phyloP scores from a whole-genome alignment of 2,113 vertebrate species.

The Elachura formosa region DNA sequence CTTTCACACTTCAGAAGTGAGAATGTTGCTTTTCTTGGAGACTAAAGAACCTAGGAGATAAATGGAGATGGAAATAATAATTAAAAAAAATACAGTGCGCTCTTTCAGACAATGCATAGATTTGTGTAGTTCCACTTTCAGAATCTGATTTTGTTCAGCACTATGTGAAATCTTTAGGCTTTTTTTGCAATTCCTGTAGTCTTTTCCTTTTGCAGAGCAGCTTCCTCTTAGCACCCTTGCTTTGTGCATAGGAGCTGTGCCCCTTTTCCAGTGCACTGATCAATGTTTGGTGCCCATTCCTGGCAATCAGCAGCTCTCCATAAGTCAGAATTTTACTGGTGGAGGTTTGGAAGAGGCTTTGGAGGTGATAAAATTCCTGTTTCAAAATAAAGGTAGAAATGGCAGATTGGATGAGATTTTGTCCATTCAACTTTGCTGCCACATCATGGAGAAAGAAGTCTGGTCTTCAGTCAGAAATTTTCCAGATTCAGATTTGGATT shows the following conservation, averaged over 20 bases:
- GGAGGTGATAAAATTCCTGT: neutral
- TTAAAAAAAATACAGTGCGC: neutral
- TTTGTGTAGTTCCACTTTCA: neutral
- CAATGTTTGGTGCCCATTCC: neutral
- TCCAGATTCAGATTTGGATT: neutral
- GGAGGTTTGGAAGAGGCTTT: neutral
- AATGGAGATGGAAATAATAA: neutral
- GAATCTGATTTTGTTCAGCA: neutral
- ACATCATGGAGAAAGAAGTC: neutral
- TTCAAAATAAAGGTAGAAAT: neutral
- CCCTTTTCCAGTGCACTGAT: neutral
- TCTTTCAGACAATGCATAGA: neutral
- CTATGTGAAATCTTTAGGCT: neutral
- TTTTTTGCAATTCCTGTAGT: neutral
- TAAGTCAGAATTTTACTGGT: neutral
- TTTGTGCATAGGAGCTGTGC: fast-evolving
- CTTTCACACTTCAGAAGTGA: neutral
- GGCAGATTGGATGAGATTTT: neutral
- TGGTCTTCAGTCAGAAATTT: neutral
- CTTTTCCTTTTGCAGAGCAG: neutral
- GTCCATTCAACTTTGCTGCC: neutral
- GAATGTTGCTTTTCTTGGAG: neutral
- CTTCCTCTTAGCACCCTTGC: neutral
- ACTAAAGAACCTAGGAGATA: neutral
- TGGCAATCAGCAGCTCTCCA: neutral